phyloP scores from a whole-genome alignment of 2,888 invertebrate genomes.

The Xestia rhomboidea region DNA sequence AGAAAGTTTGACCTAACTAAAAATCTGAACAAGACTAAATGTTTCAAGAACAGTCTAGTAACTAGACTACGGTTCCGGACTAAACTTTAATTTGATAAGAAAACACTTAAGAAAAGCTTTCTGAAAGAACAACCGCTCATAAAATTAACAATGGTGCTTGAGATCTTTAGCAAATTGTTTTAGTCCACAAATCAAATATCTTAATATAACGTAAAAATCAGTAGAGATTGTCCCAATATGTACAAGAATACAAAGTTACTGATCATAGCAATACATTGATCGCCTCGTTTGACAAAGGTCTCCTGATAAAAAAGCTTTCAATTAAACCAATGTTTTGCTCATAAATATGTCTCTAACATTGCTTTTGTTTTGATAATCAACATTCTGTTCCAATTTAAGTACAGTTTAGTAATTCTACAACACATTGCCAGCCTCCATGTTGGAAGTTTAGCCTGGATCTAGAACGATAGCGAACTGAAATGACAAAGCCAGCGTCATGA shows the following conservation, averaged over 20 bases:
- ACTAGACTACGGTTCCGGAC: neutral
- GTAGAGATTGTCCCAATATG: neutral
- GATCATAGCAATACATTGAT: neutral
- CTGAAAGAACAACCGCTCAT: neutral
- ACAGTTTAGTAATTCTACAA: conserved; percentile 9
- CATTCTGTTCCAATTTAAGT: conserved; percentile 5
- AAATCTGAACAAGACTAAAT: neutral
- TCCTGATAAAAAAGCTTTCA: neutral
- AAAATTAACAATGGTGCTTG: neutral
- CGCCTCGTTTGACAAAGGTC: neutral
- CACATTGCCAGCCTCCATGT: conserved; percentile 9
- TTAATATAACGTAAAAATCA: neutral
- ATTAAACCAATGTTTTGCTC: neutral
- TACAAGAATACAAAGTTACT: neutral
- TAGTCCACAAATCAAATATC: neutral
- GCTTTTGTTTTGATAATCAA: conserved; percentile 9
- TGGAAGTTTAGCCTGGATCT: conserved; percentile 42
- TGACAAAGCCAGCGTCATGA: conserved; percentile 40
- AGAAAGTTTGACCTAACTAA: neutral
- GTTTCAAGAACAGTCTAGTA: neutral
- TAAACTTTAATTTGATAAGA: neutral
- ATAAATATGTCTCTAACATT: neutral
- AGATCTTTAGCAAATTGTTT: neutral
- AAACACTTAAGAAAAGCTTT: neutral
- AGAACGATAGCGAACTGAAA: conserved; percentile 56